Base-by-base conservation (phyloP, 2,797 vertebrate species). In the Hypotaenidia okinawae region DNA sequence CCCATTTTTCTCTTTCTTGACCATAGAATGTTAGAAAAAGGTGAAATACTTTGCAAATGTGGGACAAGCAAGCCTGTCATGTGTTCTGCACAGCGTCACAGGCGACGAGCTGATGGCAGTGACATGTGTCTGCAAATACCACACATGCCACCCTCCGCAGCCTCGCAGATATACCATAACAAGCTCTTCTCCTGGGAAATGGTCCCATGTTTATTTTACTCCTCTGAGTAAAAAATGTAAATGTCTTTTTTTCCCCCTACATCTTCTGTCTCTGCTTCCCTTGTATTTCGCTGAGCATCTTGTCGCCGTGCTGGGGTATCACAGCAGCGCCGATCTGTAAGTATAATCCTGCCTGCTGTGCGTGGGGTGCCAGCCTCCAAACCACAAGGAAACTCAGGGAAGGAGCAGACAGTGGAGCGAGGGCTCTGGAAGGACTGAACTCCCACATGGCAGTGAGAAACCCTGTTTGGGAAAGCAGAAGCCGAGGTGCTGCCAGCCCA, bases 201-300 rank as follows among this genome's bases (percentile, higher is more conserved):
- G 3, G 69, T 90, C 95, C 95, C 94, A 61, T 94, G 74, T 89
- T 95, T 95, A 82, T 90, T 92, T 90, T 78, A 84, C 92, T 95
- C 59, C 59, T 86, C 88, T 59, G 45, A 89, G 80, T 79, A 30
- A 76, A 77, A 94, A 87, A 92, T 72, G 47, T 55, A 89, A 89
- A 95, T 92, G 91, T 33, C 68, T 79, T 74, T 43, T 37, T 74
- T 45, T 4, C 39, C 11, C 81, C 51, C 70, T n/a, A 45, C 70
- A 70, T 79, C 74, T 90, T 69, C 63, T 90, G 70, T 7, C 92
- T 93, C 30, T 67, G 77, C 77, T 39, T 33, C 83, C 61, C 87
- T 25, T 25, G 33, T 45, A 24, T 58, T 78, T 78, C 33, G 57
- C 70, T 55, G 87, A 86, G 80, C 79, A 47, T 55, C 43, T 41